A percentile compares a stretch with the other conserved stretches of the same genome.
Evolutionary conservation across 2,113 vertebrate genomes (phyloP).

Genomic region (Tricholaema leucomelas): DNA sequence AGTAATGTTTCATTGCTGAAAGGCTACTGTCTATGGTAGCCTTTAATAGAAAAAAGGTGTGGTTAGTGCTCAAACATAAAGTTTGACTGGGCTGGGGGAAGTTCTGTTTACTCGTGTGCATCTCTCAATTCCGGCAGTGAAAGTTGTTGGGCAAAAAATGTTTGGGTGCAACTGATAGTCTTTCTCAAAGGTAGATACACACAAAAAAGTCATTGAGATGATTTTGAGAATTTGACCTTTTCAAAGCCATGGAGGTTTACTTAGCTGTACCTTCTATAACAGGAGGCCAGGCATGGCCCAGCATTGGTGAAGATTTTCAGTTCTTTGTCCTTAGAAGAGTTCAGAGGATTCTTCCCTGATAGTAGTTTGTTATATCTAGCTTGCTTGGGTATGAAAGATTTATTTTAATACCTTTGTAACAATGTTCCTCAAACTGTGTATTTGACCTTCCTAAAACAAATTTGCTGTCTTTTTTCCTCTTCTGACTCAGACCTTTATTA

Average conservation of each 20-base stretch:
- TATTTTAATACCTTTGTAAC: neutral
- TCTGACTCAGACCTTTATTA: neutral
- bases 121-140: neutral
- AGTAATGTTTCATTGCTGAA: neutral
- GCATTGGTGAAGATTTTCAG: neutral
- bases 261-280: neutral
- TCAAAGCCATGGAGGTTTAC: neutral
- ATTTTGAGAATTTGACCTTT: neutral
- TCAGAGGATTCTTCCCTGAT: neutral
- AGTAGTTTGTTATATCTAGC: neutral
- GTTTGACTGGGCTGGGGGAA: neutral
- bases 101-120: neutral
- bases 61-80: neutral
- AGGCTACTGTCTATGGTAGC: neutral
- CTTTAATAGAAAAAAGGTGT: neutral
- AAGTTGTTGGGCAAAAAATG: neutral
- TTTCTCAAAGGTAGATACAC: neutral
- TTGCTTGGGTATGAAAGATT: neutral
- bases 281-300: neutral
- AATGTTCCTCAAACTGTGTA: neutral
- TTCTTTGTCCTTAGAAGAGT: neutral
- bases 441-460: neutral
- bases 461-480: neutral
- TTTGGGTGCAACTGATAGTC: neutral
- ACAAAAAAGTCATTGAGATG: neutral